These are phyloP conservation scores for Macrobrachium rosenbergii DNA, from an alignment of 1,140 invertebrate genomes.

Conservation along the genomic window DNA sequence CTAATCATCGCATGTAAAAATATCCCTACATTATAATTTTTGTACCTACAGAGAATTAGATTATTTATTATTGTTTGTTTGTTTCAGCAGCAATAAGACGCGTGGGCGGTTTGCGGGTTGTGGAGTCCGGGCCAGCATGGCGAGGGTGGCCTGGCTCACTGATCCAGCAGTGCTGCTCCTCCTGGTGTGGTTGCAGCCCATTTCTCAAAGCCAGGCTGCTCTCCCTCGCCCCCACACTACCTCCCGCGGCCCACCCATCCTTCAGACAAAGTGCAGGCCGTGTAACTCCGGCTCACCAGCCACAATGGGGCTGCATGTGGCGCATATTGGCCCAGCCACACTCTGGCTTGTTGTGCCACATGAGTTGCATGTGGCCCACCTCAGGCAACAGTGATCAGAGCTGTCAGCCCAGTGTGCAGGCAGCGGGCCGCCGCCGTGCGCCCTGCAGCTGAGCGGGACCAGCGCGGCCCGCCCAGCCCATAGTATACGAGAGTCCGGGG, in stretches of 20 bases:
- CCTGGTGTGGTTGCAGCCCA: slow-evolving; percentile 38
- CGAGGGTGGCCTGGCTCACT: slow-evolving; percentile 54
- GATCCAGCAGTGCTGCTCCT: slow-evolving; percentile 34
- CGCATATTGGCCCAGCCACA: slow-evolving; percentile 36
- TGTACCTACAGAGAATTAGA: background rate
- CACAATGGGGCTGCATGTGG: slow-evolving; percentile 52
- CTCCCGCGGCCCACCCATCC: slow-evolving; percentile 60
- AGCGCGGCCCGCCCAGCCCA: slow-evolving; percentile 60
- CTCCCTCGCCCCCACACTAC: slow-evolving; percentile 60
- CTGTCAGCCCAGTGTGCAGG: slow-evolving; percentile 56
- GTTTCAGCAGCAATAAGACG: slow-evolving; percentile 63
- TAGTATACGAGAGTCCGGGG: slow-evolving; percentile 63
- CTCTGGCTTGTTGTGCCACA: slow-evolving; percentile 30
- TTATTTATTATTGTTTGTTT: slow-evolving; percentile 29
- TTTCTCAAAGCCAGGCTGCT: slow-evolving; percentile 47
- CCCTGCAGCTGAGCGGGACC: slow-evolving; percentile 55
- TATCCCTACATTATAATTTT: no score
- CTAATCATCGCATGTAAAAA: no score
- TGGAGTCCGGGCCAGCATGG: slow-evolving; percentile 54
- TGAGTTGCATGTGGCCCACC: slow-evolving; percentile 49
- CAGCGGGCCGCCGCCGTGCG: slow-evolving; percentile 55
- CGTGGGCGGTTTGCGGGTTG: slow-evolving; percentile 59
- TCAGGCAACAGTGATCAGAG: slow-evolving; percentile 52
- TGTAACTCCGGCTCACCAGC: slow-evolving; percentile 54
- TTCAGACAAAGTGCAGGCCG: slow-evolving; percentile 57